Percentiles rank a stretch among this genome's conserved stretches.
Evolutionary conservation across 2,888 invertebrate genomes (phyloP).

Genomic region (Onthophagus sagittarius): DNA sequence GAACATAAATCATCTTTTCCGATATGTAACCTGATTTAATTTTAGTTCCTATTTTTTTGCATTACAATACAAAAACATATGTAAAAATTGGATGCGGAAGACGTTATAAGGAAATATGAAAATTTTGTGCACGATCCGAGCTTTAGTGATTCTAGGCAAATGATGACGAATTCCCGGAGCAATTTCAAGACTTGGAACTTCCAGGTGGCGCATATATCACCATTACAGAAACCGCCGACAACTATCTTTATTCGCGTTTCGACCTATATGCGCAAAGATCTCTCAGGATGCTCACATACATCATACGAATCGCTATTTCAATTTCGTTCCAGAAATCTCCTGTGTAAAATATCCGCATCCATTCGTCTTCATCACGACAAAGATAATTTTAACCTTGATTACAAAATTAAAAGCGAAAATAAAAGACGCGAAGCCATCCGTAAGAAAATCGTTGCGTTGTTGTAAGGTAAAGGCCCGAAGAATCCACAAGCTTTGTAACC

Average conservation of each 20-base stretch:
- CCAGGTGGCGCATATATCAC: constrained; percentile 3
- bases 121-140: not conserved
- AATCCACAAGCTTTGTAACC: not conserved
- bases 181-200: not conserved
- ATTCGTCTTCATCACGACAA: not conserved
- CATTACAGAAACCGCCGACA: constrained; percentile 5
- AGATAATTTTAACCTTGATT: not conserved
- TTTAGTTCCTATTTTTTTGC: not conserved
- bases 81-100: not conserved
- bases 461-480: not conserved
- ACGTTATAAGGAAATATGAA: not conserved
- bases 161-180: constrained; percentile 1
- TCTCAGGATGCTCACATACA: not conserved
- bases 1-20: not conserved
- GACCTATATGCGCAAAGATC: constrained; percentile 8
- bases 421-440: not conserved
- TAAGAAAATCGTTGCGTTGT: not conserved
- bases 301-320: constrained; percentile 4
- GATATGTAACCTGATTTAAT: not conserved
- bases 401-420: not conserved
- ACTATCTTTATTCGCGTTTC: constrained; percentile 6
- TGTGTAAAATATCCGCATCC: not conserved
- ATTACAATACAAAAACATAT: not conserved
- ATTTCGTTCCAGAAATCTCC: not conserved
- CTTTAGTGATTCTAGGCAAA: not conserved